Evolutionary conservation across 2,888 invertebrate genomes (phyloP).

Genomic region (Athalia cordata): DNA sequence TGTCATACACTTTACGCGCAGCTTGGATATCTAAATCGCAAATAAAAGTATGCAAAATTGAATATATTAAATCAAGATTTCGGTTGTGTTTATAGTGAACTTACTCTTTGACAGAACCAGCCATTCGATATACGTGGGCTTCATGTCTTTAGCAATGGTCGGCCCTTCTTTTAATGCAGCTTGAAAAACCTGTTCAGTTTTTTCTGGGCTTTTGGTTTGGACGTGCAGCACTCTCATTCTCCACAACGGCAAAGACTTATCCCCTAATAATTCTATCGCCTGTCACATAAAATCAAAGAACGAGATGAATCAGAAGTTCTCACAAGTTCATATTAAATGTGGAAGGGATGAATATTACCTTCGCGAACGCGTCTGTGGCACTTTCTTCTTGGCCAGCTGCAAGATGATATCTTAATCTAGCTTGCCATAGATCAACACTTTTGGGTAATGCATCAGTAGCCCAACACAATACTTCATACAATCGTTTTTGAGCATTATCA

Average conservation of each 20-base stretch:
- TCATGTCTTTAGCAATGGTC: conserved; percentile 75
- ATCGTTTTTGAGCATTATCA: conserved; percentile 60
- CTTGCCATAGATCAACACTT: conserved; percentile 75
- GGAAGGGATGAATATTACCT: conserved; percentile 57
- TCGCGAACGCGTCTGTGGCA: conserved; percentile 71
- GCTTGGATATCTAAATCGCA: conserved; percentile 73
- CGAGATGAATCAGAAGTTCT: background rate
- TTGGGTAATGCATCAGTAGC: conserved; percentile 73
- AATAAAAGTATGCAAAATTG: background rate
- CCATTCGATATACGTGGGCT: conserved; percentile 80
- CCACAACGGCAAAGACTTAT: conserved; percentile 74
- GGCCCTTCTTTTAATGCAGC: conserved; percentile 75
- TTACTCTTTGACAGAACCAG: conserved; percentile 72
- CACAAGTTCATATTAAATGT: too few species aligned
- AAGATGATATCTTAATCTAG: conserved; percentile 74
- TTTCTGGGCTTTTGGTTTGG: conserved; percentile 67
- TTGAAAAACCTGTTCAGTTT: conserved; percentile 71
- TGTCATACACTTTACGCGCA: conserved; percentile 79
- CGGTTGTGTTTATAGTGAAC: background rate
- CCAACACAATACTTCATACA: conserved; percentile 68
- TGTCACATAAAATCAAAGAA: conserved; percentile 43
- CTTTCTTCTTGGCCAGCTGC: conserved; percentile 71
- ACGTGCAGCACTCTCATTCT: conserved; percentile 70
- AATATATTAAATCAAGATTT: background rate
- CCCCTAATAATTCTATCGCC: conserved; percentile 69